These are phyloP conservation scores for Battus philenor DNA, from an alignment of 1,140 invertebrate species.

Conservation along the genomic window DNA sequence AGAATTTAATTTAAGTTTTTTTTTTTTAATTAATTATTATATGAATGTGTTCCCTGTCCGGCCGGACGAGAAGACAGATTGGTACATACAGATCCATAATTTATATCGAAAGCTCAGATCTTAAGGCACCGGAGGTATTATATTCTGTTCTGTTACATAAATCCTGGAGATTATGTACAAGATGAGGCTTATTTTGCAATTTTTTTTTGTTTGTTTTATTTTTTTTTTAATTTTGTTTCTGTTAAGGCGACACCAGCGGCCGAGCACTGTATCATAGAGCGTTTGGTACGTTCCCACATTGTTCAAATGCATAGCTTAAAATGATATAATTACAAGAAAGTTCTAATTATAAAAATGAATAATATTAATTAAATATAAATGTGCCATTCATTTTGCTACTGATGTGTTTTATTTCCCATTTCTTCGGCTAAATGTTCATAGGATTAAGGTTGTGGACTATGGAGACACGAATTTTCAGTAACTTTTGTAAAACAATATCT, in stretches of 20 bases:
- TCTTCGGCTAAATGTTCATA: too few relatives aligned
- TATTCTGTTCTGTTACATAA: slow-evolving; percentile 22
- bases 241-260: slow-evolving; percentile 28
- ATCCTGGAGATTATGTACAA: slow-evolving; percentile 52
- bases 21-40: slow-evolving; percentile 33
- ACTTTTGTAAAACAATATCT: too few relatives aligned
- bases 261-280: slow-evolving; percentile 4
- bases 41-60: slow-evolving; percentile 41
- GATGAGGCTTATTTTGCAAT: slow-evolving; percentile 45
- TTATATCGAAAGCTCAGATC: slow-evolving; percentile 40
- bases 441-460: too few relatives aligned
- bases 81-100: slow-evolving; percentile 31
- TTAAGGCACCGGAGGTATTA: slow-evolving; percentile 35
- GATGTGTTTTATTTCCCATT: slow-evolving; percentile 60
- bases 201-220: slow-evolving; percentile 34
- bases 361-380: slow-evolving; percentile 76
- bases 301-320: slow-evolving; percentile 66
- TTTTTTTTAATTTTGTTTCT: slow-evolving; percentile 26
- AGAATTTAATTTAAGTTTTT: slow-evolving; percentile 61
- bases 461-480: too few relatives aligned
- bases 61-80: slow-evolving; percentile 15
- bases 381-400: slow-evolving; percentile 75
- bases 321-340: slow-evolving; percentile 64
- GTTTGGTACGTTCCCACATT: slow-evolving; percentile 31
- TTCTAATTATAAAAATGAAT: slow-evolving; percentile 75